phyloP scores from a whole-genome alignment of 2,888 invertebrate species.

The Chrysolina oricalcia region DNA sequence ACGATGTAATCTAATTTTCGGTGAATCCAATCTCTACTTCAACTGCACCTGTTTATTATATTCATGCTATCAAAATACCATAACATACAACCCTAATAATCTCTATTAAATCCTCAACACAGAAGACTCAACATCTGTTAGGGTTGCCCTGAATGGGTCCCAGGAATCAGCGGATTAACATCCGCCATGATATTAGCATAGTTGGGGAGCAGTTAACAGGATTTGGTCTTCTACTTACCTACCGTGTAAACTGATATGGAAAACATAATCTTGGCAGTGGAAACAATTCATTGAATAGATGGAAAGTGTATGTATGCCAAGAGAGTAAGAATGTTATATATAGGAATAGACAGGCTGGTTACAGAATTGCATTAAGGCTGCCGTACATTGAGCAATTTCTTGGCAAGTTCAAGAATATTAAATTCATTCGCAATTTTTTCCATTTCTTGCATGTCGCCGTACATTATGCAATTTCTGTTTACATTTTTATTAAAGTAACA shows the following conservation, averaged over 20 bases:
- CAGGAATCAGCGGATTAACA: conserved; percentile 47
- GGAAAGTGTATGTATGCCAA: not conserved
- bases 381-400: too few relatives aligned
- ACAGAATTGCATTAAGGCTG: too few relatives aligned
- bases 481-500: too few relatives aligned
- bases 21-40: not conserved
- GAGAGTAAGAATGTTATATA: not conserved
- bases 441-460: too few relatives aligned
- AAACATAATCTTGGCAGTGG: not conserved
- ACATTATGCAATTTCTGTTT: too few relatives aligned
- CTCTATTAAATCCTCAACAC: conserved; percentile 44
- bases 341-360: too few relatives aligned
- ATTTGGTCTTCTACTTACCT: conserved; percentile 47
- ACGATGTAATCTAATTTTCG: not conserved
- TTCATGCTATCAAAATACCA: conserved; percentile 42
- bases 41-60: conserved; percentile 23
- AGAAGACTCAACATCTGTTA: conserved; percentile 47
- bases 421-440: too few relatives aligned
- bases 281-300: not conserved
- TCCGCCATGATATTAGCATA: conserved; percentile 51
- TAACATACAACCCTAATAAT: conserved; percentile 44
- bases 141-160: conserved; percentile 41
- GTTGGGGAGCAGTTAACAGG: conserved; percentile 48
- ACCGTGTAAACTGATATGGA: conserved; percentile 25
- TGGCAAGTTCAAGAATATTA: too few relatives aligned